A percentile compares a stretch with the other conserved stretches of the same genome.
Conservation (phyloP, 2,797 vertebrate species). For the Parauchenoglanis ngamensis region DNA sequence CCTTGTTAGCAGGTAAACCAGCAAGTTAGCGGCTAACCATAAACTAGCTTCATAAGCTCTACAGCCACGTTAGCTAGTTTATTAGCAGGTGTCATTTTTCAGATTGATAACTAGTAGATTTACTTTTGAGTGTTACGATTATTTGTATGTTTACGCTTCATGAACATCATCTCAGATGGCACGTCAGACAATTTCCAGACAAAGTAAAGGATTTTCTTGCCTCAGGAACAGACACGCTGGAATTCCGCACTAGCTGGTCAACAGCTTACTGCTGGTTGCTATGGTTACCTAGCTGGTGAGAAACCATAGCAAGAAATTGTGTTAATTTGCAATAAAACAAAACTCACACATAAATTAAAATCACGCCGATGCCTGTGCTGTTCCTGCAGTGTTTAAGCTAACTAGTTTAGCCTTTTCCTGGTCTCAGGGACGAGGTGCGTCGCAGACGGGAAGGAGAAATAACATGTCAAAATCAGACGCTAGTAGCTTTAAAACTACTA, state of each 20-base stretch:
- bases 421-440: too few species aligned
- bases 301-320: neutral
- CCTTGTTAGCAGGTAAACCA: neutral
- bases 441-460: neutral
- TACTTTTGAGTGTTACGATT: neutral
- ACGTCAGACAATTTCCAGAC: neutral
- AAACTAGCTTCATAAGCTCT: neutral
- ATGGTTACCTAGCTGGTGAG: neutral
- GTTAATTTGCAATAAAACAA: neutral
- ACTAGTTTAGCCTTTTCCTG: neutral
- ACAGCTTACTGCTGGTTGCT: neutral
- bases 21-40: neutral
- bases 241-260: neutral
- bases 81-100: neutral
- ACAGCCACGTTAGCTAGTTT: neutral
- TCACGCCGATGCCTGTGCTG: too few species aligned
- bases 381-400: neutral
- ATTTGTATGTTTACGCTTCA: neutral
- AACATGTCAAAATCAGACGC: neutral
- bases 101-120: neutral
- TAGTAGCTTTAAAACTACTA: neutral
- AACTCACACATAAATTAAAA: neutral
- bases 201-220: neutral
- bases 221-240: neutral
- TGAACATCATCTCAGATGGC: neutral